These are phyloP conservation scores for Coleophora deauratella DNA, from an alignment of 2,888 invertebrate species.

Conservation along the genomic window DNA sequence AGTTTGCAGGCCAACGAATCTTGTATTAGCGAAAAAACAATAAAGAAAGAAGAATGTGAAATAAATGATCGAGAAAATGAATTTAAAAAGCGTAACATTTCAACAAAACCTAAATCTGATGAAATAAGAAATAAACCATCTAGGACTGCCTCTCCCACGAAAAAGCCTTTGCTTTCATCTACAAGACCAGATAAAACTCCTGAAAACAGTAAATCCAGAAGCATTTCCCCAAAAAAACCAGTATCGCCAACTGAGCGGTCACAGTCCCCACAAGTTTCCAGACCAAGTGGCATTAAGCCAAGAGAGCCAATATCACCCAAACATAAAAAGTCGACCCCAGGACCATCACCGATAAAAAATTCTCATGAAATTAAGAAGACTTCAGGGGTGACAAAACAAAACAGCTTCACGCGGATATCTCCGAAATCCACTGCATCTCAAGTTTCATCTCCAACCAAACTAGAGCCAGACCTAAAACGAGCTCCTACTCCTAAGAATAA, in stretches of 20 bases:
- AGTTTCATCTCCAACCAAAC: constrained; percentile 27
- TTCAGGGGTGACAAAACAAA: constrained; percentile 37
- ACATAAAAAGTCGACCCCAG: constrained; percentile 40
- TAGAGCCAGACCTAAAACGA: constrained; percentile 45
- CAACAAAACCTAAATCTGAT: no score
- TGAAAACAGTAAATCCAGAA: constrained; percentile 41
- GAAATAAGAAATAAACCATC: constrained; percentile 23
- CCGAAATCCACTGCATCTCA: constrained; percentile 30
- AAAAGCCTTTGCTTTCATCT: constrained; percentile 31
- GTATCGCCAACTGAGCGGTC: constrained; percentile 38
- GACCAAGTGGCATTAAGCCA: constrained; percentile 39
- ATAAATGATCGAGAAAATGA: no score
- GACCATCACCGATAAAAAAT: constrained; percentile 35
- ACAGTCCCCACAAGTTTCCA: constrained; percentile 51
- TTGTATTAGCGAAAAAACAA: no score
- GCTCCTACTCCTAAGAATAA: constrained; percentile 46
- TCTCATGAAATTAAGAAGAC: constrained; percentile 41
- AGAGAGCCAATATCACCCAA: constrained; percentile 40
- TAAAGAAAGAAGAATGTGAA: no score
- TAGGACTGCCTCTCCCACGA: constrained; percentile 49
- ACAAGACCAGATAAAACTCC: constrained; percentile 28
- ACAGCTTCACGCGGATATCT: constrained; percentile 20
- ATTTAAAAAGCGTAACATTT: no score
- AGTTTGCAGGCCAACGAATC: constrained; percentile 28
- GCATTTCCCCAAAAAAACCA: constrained; percentile 54